Evolutionary conservation across 1,140 invertebrate species (phyloP).

Genomic region (Scaptomyza graminum): DNA sequence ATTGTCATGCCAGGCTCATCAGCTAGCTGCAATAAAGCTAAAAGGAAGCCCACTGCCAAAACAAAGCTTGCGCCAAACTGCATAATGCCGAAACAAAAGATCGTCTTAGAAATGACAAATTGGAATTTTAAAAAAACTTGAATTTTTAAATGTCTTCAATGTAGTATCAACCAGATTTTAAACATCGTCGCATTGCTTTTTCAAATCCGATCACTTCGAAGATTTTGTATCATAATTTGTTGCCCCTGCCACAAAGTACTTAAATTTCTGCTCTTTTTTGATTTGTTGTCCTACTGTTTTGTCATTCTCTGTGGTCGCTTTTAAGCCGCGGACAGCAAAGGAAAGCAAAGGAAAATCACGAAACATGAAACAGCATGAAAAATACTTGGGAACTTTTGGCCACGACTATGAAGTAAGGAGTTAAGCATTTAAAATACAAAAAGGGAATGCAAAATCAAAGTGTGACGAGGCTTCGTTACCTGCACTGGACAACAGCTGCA

Average conservation of each 20-base stretch:
- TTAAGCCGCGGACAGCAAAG: constrained; percentile 43
- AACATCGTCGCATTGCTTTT: no score
- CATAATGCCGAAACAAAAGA: neutral
- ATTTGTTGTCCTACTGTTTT: constrained; percentile 24
- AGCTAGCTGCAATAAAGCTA: constrained; percentile 37
- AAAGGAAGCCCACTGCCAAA: constrained; percentile 42
- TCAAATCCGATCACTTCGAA: neutral
- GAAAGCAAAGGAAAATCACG: no score
- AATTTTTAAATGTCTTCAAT: no score
- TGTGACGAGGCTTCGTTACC: constrained; percentile 47
- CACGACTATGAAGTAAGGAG: constrained; percentile 31
- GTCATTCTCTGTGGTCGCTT: constrained; percentile 53
- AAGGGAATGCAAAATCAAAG: constrained; percentile 80
- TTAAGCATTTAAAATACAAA: constrained; percentile 66
- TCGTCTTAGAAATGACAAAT: neutral
- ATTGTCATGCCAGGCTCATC: constrained; percentile 56
- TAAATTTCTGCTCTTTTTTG: constrained; percentile 12
- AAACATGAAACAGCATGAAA: no score
- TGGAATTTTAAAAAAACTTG: neutral
- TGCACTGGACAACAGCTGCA: constrained; percentile 4
- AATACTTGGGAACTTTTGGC: constrained; percentile 20
- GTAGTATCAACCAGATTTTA: no score
- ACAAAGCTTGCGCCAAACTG: constrained; percentile 33
- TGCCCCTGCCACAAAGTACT: neutral
- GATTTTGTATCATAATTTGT: neutral